phyloP scores from a whole-genome alignment of 1,140 invertebrate genomes.

The Brachionus angularis region DNA sequence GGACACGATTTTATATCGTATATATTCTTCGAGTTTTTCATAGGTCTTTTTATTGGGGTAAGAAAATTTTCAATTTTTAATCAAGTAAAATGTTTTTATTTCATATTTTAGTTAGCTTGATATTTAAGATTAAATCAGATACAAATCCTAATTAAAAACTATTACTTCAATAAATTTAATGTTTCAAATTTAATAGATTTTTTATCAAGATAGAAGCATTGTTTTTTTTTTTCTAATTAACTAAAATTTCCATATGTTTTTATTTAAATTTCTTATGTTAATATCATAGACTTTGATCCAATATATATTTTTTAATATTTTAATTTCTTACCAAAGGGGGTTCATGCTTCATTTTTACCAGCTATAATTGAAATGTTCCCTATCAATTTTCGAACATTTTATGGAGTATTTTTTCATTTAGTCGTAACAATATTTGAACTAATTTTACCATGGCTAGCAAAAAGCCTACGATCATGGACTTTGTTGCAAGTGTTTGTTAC shows the following conservation, averaged over 20 bases:
- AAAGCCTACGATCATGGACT: conserved; percentile 17
- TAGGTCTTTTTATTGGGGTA: conserved; percentile 31
- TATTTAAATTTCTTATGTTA: too few species aligned
- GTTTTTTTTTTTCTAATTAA: too few species aligned
- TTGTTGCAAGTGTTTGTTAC: conserved; percentile 30
- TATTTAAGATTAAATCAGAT: too few species aligned
- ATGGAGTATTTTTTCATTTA: conserved; percentile 21
- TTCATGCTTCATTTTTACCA: conserved; percentile 25
- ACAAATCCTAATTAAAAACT: too few species aligned
- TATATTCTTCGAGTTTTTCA: conserved; percentile 35
- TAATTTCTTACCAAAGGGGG: too few species aligned
- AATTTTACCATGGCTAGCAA: conserved; percentile 28
- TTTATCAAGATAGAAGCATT: too few species aligned
- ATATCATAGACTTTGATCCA: neutral
- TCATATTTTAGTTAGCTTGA: too few species aligned
- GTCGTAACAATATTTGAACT: conserved; percentile 22
- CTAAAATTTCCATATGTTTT: too few species aligned
- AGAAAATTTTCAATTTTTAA: neutral
- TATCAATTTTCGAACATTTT: conserved; percentile 26
- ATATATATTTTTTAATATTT: too few species aligned
- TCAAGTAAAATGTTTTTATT: too few species aligned
- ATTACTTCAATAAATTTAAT: too few species aligned
- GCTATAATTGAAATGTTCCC: conserved; percentile 44
- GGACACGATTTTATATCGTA: conserved; percentile 43
- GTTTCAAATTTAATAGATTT: too few species aligned